phyloP scores from a whole-genome alignment of 1,140 invertebrate species.

The Caenorhabditis remanei region DNA sequence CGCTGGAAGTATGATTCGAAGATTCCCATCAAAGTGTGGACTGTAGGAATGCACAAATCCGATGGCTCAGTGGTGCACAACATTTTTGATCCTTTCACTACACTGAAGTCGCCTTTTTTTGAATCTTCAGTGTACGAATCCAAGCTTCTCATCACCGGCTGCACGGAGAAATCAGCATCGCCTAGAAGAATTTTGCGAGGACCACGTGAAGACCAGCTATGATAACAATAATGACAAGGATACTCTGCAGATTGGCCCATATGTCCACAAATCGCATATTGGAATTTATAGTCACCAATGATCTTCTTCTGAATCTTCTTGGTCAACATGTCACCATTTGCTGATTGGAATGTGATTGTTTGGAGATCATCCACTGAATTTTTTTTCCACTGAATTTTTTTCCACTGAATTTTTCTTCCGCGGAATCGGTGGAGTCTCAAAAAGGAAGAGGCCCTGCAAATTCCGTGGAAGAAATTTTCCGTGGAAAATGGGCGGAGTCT shows the following conservation, averaged over 20 bases:
- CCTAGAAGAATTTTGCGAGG: background rate
- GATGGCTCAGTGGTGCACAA: background rate
- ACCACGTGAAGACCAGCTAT: background rate
- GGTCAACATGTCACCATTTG: background rate
- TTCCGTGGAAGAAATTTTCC: too few species aligned
- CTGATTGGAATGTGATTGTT: too few species aligned
- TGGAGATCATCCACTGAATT: too few species aligned
- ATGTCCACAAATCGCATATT: background rate
- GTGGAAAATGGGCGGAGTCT: too few species aligned
- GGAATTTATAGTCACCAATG: background rate
- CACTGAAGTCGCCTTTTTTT: background rate
- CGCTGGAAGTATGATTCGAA: background rate
- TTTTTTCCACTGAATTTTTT: too few species aligned
- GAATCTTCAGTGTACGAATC: background rate
- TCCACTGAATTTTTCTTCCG: too few species aligned
- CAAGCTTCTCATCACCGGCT: background rate
- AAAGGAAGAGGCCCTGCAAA: too few species aligned
- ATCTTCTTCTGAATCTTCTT: background rate
- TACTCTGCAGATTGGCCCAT: background rate
- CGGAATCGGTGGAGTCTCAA: too few species aligned
- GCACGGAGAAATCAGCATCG: background rate
- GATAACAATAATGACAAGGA: background rate
- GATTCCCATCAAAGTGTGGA: background rate
- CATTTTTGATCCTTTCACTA: background rate
- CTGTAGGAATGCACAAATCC: background rate